Conservation (phyloP, 2,113 vertebrate genomes). For the Raja brachyura region DNA sequence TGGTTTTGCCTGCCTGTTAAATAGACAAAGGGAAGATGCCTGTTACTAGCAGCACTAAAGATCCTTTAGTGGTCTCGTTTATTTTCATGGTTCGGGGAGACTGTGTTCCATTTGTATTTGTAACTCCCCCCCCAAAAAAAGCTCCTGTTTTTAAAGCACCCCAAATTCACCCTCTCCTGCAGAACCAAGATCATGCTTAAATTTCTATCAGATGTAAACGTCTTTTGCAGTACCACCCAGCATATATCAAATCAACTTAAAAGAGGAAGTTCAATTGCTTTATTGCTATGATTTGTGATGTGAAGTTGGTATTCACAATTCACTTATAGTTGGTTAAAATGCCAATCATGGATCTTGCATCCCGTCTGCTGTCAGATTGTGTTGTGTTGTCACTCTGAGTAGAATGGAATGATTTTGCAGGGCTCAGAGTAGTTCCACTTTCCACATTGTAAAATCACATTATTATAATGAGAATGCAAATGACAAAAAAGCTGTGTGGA, state of each 20-base stretch:
- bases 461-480: slow-evolving; percentile 83
- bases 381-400: slow-evolving; percentile 57
- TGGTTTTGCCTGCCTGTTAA: not conserved
- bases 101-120: not conserved
- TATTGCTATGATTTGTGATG: slow-evolving; percentile 58
- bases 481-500: slow-evolving; percentile 72
- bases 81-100: not conserved
- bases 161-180: not conserved
- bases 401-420: slow-evolving; percentile 47
- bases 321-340: slow-evolving; percentile 54
- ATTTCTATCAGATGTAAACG: slow-evolving; percentile 49
- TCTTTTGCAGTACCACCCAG: slow-evolving; percentile 52
- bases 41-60: slow-evolving; percentile 7
- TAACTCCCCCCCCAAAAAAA: not conserved
- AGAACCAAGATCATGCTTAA: slow-evolving; percentile 43
- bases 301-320: slow-evolving; percentile 60
- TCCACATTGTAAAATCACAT: slow-evolving; percentile 63
- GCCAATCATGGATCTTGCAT: slow-evolving; percentile 63
- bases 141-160: not conserved
- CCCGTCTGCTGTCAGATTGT: slow-evolving; percentile 53
- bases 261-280: slow-evolving; percentile 52
- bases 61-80: not conserved
- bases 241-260: slow-evolving; percentile 51
- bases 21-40: slow-evolving; percentile 4
- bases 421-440: slow-evolving; percentile 52